These are phyloP conservation scores for Caenorhabditis panamensis DNA, from an alignment of 2,888 invertebrate genomes.

Conservation along the genomic window DNA sequence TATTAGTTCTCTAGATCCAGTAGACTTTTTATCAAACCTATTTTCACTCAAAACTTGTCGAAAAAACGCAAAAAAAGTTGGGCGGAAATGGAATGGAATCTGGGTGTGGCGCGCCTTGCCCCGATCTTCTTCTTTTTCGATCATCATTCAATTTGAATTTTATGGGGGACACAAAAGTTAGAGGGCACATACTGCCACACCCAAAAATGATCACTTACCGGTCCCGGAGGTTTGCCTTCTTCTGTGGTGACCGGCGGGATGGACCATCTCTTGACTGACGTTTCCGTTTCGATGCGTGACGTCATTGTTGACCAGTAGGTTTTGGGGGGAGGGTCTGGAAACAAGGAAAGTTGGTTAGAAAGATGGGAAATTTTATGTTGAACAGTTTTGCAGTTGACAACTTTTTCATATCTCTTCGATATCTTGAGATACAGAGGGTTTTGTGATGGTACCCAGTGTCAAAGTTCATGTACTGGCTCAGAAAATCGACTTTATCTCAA, in stretches of 20 bases:
- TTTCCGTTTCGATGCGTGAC: conserved; percentile 68
- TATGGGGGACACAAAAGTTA: conserved; percentile 38
- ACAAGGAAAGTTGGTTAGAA: neutral
- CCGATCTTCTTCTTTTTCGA: conserved; percentile 5
- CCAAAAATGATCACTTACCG: conserved; percentile 65
- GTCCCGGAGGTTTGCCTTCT: conserved; percentile 71
- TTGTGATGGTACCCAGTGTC: too few relatives aligned
- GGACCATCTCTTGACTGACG: conserved; percentile 71
- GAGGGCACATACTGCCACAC: conserved; percentile 26
- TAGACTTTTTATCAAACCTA: conserved; percentile 10
- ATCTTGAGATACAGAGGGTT: neutral
- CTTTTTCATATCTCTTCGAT: too few relatives aligned
- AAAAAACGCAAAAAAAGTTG: conserved; percentile 9
- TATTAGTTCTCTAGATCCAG: too few relatives aligned
- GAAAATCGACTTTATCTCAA: too few relatives aligned
- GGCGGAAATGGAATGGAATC: conserved; percentile 8
- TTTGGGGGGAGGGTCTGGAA: conserved; percentile 18
- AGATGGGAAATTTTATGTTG: too few relatives aligned
- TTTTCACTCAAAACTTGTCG: neutral
- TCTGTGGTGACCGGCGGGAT: conserved; percentile 67
- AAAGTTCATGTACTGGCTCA: too few relatives aligned
- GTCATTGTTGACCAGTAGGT: conserved; percentile 73
- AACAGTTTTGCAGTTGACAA: neutral
- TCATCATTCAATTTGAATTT: conserved; percentile 51
- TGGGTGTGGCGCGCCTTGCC: conserved; percentile 32